Evolutionary conservation across 2,797 vertebrate species (phyloP).

Genomic region (Myiotriccus ornatus): DNA sequence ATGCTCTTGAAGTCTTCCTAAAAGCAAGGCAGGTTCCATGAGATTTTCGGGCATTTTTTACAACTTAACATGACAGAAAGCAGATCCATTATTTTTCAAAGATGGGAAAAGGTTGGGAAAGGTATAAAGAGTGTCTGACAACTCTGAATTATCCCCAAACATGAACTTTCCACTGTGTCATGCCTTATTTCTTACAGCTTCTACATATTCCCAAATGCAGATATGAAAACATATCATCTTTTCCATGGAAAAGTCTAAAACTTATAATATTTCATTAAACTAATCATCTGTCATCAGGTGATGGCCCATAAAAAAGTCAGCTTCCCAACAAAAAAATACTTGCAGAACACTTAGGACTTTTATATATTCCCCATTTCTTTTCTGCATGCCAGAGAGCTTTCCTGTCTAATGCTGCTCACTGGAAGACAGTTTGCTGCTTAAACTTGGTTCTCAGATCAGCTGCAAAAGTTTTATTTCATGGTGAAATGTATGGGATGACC

Average conservation of each 20-base stretch:
- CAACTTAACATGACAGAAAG: background rate
- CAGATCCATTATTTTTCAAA: background rate
- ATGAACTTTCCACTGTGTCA: background rate
- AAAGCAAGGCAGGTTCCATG: background rate
- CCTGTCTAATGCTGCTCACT: background rate
- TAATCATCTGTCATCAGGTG: background rate
- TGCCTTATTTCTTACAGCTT: background rate
- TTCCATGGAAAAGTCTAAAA: background rate
- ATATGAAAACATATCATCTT: background rate
- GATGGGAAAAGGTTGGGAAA: background rate
- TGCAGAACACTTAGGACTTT: background rate
- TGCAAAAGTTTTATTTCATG: background rate
- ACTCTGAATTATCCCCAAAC: background rate
- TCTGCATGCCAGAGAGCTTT: background rate
- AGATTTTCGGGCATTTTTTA: background rate
- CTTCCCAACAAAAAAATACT: background rate
- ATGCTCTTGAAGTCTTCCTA: background rate
- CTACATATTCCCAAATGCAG: background rate
- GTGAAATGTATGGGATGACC: background rate
- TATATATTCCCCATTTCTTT: background rate
- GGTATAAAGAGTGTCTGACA: background rate
- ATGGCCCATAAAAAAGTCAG: background rate
- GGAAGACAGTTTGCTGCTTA: background rate
- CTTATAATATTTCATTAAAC: background rate
- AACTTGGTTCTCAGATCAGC: background rate